Evolutionary conservation across 2,113 vertebrate species (phyloP).

Genomic region (Scolopax mira): DNA sequence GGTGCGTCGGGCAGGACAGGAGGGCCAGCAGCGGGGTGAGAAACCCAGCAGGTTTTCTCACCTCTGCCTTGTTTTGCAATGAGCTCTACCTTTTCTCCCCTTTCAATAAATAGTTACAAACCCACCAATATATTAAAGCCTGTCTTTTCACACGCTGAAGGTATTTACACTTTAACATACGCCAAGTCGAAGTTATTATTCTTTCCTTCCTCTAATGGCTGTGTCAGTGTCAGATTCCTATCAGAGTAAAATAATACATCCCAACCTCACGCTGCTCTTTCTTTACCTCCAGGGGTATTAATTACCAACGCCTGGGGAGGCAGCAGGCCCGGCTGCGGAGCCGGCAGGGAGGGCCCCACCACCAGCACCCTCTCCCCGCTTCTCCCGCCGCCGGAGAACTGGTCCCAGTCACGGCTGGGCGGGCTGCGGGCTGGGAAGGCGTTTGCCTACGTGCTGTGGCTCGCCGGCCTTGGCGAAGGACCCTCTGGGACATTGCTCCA

Average conservation of each 20-base stretch:
- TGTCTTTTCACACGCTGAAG: constrained; percentile 12
- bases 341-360: not conserved
- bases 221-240: constrained; percentile 57
- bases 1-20: not conserved
- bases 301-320: not conserved
- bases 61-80: not conserved
- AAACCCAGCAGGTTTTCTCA: not conserved
- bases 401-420: not conserved
- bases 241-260: constrained; percentile 34
- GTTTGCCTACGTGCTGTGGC: not conserved
- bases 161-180: not conserved
- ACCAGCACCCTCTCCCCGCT: not conserved
- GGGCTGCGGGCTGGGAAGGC: not conserved
- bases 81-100: not conserved
- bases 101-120: constrained; percentile 16
- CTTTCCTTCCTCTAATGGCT: constrained; percentile 51
- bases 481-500: not conserved
- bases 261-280: constrained; percentile 35
- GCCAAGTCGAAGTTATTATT: constrained; percentile 50
- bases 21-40: fast-evolving
- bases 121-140: not conserved
- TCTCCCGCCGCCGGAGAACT: not conserved
- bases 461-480: not conserved
- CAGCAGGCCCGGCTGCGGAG: not conserved
- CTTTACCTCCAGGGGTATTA: constrained; percentile 28